Conservation (phyloP, 2,797 vertebrate species). For the Chanos chanos region DNA sequence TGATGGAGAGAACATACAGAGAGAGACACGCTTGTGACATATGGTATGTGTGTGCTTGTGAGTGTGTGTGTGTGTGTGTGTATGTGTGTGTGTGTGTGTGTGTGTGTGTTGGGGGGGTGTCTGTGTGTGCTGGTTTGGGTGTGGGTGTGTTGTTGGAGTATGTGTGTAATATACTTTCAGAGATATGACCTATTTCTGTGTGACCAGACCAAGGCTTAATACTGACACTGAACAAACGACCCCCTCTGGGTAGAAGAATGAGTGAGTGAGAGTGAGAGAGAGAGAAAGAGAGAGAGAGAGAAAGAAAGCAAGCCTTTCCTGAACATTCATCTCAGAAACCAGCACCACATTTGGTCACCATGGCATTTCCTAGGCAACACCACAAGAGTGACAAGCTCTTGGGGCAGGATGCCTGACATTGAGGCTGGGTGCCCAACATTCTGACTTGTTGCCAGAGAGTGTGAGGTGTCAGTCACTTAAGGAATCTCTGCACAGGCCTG, state of each 20-base stretch:
- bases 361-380: conserved; percentile 41
- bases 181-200: too few species aligned
- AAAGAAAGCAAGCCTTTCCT: neutral
- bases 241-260: too few species aligned
- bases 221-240: too few species aligned
- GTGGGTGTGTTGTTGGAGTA: neutral
- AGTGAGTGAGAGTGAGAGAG: neutral
- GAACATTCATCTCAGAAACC: conserved; percentile 5
- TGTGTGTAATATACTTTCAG: too few species aligned
- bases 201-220: too few species aligned
- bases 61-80: neutral
- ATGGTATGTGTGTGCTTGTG: too few species aligned
- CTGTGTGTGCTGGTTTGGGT: too few species aligned
- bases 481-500: neutral
- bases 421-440: conserved; percentile 9
- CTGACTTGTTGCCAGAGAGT: conserved; percentile 17
- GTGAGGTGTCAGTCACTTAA: too few species aligned
- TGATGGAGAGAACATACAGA: too few species aligned
- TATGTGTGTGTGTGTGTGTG: neutral
- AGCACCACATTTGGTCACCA: conserved; percentile 32
- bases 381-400: conserved; percentile 15
- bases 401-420: conserved; percentile 32
- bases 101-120: neutral
- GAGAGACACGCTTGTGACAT: too few species aligned
- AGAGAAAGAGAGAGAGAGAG: neutral